Evolutionary conservation across 2,888 invertebrate genomes (phyloP).

Genomic region (Drosophila mulleri): DNA sequence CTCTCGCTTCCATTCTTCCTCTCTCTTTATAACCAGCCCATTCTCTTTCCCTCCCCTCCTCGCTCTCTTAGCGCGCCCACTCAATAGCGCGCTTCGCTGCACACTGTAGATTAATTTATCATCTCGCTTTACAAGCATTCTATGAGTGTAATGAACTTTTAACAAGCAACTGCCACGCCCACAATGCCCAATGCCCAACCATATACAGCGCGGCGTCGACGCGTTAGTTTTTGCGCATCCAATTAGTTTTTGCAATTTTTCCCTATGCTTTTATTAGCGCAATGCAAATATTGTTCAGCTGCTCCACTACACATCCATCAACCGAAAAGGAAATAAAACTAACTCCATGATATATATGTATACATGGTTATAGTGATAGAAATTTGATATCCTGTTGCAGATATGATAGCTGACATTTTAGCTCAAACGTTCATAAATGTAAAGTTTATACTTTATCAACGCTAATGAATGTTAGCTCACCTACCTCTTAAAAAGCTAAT

Average conservation of each 20-base stretch:
- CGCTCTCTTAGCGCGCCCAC: constrained; percentile 54
- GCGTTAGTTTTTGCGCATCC: constrained; percentile 68
- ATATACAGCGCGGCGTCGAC: constrained; percentile 13
- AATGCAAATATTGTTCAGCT: constrained; percentile 68
- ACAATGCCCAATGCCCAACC: constrained; percentile 25
- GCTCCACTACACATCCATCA: constrained; percentile 56
- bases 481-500: not conserved
- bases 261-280: constrained; percentile 67
- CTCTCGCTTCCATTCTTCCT: not conserved
- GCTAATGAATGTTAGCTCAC: not conserved
- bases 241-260: constrained; percentile 71
- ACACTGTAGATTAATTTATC: constrained; percentile 82
- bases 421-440: not conserved
- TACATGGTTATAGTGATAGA: not conserved
- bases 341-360: too few relatives aligned
- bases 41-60: constrained; percentile 17
- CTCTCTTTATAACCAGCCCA: constrained; percentile 6
- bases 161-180: constrained; percentile 71
- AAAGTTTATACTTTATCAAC: not conserved
- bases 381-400: constrained; percentile 1
- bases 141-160: constrained; percentile 82
- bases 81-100: constrained; percentile 80
- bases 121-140: constrained; percentile 81
- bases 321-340: constrained; percentile 29
- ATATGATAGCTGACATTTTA: not conserved